These are phyloP conservation scores for Oligia strigilis DNA, from an alignment of 2,888 invertebrate genomes.

Conservation along the genomic window DNA sequence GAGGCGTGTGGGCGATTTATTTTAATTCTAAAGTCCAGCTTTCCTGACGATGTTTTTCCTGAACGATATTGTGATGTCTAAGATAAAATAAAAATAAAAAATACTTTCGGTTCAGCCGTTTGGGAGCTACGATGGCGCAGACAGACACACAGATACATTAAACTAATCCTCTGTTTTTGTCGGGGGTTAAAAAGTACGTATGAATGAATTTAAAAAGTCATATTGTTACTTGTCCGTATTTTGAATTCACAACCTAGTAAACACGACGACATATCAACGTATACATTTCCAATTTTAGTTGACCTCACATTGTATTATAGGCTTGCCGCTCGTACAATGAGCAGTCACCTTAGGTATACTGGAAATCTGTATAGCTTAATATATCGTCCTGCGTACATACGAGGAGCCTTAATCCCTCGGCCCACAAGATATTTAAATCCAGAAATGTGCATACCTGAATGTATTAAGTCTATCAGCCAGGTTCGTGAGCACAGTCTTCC, in stretches of 20 bases:
- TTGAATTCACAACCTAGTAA: background rate
- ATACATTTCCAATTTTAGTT: background rate
- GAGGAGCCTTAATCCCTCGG: background rate
- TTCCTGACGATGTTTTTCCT: background rate
- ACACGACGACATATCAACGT: background rate
- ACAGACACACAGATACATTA: too few species aligned
- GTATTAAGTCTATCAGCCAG: conserved; percentile 92
- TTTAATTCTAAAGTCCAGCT: background rate
- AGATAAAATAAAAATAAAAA: too few species aligned
- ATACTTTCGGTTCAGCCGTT: too few species aligned
- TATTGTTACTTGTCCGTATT: background rate
- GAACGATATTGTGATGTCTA: background rate
- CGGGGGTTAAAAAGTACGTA: background rate
- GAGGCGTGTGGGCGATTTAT: background rate
- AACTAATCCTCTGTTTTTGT: too few species aligned
- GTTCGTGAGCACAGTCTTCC: conserved; percentile 91
- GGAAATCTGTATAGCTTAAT: background rate
- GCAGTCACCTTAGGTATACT: background rate
- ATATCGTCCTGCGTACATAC: background rate
- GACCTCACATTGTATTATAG: too few species aligned
- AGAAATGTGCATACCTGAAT: conserved; percentile 89
- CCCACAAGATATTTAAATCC: background rate
- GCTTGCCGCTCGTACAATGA: background rate
- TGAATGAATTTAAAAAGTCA: background rate
- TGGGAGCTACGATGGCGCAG: too few species aligned